These are phyloP conservation scores for Spilogale gracilis DNA, from an alignment of 2,113 vertebrate genomes.

Conservation along the genomic window DNA sequence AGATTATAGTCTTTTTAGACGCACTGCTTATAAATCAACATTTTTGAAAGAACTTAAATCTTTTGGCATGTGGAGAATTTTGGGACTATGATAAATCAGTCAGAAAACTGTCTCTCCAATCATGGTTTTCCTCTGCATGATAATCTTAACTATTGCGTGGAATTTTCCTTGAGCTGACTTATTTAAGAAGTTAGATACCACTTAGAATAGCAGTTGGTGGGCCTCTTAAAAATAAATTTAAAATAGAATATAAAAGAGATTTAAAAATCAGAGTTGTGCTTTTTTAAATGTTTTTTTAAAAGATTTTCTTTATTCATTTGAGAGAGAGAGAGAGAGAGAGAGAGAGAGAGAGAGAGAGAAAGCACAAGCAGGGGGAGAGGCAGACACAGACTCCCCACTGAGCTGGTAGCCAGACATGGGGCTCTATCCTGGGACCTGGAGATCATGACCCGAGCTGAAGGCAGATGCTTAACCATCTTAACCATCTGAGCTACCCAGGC, in stretches of 20 bases:
- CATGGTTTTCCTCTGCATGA: not conserved
- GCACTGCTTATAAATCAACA: not conserved
- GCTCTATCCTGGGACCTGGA: not conserved
- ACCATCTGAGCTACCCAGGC: not conserved
- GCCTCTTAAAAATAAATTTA: not conserved
- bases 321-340: not conserved
- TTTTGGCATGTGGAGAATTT: not conserved
- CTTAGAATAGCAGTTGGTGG: not conserved
- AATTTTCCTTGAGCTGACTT: not conserved
- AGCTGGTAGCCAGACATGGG: not conserved
- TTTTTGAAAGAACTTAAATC: conserved; percentile 25
- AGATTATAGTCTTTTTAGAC: not conserved
- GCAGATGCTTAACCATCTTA: not conserved
- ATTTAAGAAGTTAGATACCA: not conserved
- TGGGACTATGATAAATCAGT: not conserved
- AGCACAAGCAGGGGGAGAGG: not conserved
- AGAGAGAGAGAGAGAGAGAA: not conserved
- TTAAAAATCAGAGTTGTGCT: conserved; percentile 28
- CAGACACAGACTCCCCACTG: not conserved
- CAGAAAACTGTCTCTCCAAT: not conserved
- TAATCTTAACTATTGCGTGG: not conserved
- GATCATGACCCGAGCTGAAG: not conserved
- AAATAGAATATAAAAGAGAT: not conserved
- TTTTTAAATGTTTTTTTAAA: not conserved
- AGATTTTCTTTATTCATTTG: not conserved